phyloP scores from a whole-genome alignment of 2,113 vertebrate genomes.

The Podarcis raffonei region DNA sequence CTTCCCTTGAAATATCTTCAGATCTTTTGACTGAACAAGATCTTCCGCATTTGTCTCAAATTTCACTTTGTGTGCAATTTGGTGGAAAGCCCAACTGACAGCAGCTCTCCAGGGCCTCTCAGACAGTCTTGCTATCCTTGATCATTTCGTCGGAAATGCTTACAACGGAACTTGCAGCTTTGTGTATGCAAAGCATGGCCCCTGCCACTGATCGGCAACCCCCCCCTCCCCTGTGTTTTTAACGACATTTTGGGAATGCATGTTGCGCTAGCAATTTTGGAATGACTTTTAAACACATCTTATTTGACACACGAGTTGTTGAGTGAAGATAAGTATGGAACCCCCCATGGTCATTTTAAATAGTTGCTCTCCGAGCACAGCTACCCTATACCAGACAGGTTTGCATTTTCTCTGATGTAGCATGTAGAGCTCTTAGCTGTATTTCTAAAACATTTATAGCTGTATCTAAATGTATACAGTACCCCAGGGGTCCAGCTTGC shows the following conservation, averaged over 20 bases:
- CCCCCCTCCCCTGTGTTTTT: neutral
- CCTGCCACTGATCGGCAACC: neutral
- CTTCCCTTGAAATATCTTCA: neutral
- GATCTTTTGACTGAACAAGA: neutral
- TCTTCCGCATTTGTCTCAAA: neutral
- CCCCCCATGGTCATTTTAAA: neutral
- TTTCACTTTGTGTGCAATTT: neutral
- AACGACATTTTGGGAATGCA: neutral
- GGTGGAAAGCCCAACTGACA: neutral
- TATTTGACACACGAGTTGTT: constrained; percentile 4
- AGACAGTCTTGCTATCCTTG: neutral
- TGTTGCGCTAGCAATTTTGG: neutral
- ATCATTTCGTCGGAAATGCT: neutral
- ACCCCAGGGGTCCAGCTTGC: constrained; percentile 9
- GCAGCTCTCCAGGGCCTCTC: neutral
- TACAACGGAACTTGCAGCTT: neutral
- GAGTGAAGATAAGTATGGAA: neutral
- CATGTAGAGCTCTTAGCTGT: neutral
- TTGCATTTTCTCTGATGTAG: constrained; percentile 1
- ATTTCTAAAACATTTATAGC: constrained; percentile 28
- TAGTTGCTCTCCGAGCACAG: neutral
- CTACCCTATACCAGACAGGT: neutral
- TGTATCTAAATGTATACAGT: constrained; percentile 1
- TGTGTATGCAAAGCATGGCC: too few species aligned
- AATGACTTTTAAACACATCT: neutral